Base-by-base conservation (phyloP, 1,140 invertebrate genomes). In the Aphaenogaster floridana region DNA sequence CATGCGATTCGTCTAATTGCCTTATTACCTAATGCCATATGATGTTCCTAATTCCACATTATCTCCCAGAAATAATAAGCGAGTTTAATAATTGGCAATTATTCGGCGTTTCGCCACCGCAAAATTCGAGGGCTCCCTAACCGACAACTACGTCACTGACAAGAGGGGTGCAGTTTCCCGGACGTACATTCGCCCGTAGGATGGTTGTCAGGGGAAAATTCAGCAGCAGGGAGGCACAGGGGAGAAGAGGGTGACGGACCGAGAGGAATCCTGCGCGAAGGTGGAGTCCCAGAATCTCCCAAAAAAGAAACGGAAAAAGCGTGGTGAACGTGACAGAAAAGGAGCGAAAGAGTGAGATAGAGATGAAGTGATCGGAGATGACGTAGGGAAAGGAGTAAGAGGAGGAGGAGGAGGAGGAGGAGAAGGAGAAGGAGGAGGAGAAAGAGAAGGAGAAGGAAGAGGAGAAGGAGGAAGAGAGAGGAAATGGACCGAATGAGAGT, bases 181-280 rank as follows among this genome's bases (percentile, higher is more conserved):
- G 86, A 76, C 72, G 63, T 83, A 85, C 68, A 13, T 61, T 84
- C 54, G 85, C 69, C 59, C 61, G 52, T 54, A 84, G 81, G 61
- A 86, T 66, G 81, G 50, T 86, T 85, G 86, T 48, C 81, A 88
- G 71, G 85, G 86, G 69, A 87, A 79, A 87, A 89, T 76, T 89
- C 54, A 74, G 50, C 69, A 50, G 72, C 39, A 74, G 76, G 52
- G 74, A 45, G 66, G 42, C 36, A 42, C 34, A 39, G 68, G 66
- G 39, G 68, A 28, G 28, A 15, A 50, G 21, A 21, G 69, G 36
- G 48, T 59, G 79, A 52, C 50, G 50, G 64, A 48, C 42, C 45
- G 76, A 64, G 79, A 45, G 66, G 9, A 57, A 45, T 57, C n/a
- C 66, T 81, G 50, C 64, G 78, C 79, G 79, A 71, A 81, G 52